Base-by-base conservation (phyloP, 2,888 invertebrate genomes). In the Melanophora roralis region DNA sequence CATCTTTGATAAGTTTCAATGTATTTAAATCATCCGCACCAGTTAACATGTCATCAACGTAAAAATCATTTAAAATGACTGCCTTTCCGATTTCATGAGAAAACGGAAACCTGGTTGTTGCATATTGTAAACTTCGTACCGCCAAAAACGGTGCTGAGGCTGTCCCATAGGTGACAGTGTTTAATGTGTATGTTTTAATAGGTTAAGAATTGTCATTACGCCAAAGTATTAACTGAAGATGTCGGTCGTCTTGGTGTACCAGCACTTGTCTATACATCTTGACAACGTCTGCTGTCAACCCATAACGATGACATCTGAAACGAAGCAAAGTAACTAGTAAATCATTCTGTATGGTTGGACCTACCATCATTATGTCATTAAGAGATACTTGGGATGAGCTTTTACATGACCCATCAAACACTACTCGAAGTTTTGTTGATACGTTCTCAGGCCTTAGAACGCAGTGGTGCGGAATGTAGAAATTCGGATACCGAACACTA, bases 381-480 rank as follows among this genome's bases (percentile, higher is more conserved):
- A 78, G 51, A 9, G 79, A 77, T 16, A 55, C 11, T n/a, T 73
- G 59, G 7, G 74, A 57, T 12, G 75, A 59, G n/a, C 69, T 74
- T 36, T 51, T 43, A 34, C 72, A 55, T 14, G 79, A 81, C n/a
- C 68, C 81, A 16, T 81, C 76, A 34, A 81, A 78, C 6, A 81
- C 81, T 1, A 78, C 81, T 12, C 81, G n/a, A n/a, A 78, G 38
- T 23, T 79, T 81, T 6, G 67, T 80, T 14, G 77, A 62, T 34
- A 36, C 45, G 43, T 77, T 77, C 12, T 53, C 51, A 4, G 71
- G 68, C n/a, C 73, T 62, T 34, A 75, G 43, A 1, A 82, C 80
- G 34, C 78, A 78, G 47, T 82, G 82, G 32, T 82, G 81, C 0
- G 81, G 82, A 9, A 82, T 76, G 23, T 62, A 81, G 23, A 78